Percentiles rank a stretch among this genome's conserved stretches.
Evolutionary conservation across 2,113 vertebrate genomes (phyloP).

Genomic region (Pomatostomus ruficeps): DNA sequence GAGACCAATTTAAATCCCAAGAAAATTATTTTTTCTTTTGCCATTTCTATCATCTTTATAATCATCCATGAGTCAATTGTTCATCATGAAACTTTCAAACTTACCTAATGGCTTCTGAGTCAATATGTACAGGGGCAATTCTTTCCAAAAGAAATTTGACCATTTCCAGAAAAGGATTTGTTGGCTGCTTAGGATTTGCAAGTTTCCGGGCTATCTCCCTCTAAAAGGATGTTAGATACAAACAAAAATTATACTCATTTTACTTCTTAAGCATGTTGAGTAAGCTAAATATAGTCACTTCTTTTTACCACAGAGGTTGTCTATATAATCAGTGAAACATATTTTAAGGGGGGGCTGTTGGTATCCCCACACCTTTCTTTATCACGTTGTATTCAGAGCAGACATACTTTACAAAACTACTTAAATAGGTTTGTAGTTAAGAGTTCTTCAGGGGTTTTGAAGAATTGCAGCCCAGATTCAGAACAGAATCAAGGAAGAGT

Average conservation of each 20-base stretch:
- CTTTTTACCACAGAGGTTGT: background rate
- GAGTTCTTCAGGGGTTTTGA: background rate
- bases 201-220: slow-evolving; percentile 97
- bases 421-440: background rate
- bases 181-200: slow-evolving; percentile 97
- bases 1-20: background rate
- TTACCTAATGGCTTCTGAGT: slow-evolving; percentile 99
- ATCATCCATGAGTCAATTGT: background rate
- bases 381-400: background rate
- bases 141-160: slow-evolving; percentile 98
- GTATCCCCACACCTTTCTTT: background rate
- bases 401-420: background rate
- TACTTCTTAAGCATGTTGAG: background rate
- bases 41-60: background rate
- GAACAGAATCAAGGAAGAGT: background rate
- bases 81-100: background rate
- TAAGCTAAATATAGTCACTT: background rate
- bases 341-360: background rate
- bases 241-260: background rate
- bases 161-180: slow-evolving; percentile 99
- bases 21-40: background rate
- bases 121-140: slow-evolving; percentile 98
- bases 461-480: background rate
- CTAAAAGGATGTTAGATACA: slow-evolving; percentile 67
- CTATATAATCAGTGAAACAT: background rate